These are phyloP conservation scores for Heterotilapia buettikoferi DNA, from an alignment of 2,113 vertebrate genomes.

Conservation along the genomic window DNA sequence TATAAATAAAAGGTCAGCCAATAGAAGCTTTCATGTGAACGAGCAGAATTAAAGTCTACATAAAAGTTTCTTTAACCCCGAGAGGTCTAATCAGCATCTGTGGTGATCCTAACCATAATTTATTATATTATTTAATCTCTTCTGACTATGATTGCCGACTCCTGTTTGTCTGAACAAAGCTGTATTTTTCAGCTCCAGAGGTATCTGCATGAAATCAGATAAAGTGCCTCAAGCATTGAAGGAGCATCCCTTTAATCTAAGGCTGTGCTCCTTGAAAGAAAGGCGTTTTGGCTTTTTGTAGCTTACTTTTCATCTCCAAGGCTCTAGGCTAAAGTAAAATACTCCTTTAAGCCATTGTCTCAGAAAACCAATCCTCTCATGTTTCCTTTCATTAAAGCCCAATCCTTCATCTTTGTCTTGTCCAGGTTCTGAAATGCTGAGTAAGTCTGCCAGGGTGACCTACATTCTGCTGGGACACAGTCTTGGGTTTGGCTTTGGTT, in stretches of 20 bases:
- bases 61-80: neutral
- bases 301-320: neutral
- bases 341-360: neutral
- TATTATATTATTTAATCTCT: neutral
- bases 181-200: neutral
- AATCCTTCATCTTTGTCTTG: neutral
- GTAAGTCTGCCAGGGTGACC: neutral
- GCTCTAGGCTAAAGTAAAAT: neutral
- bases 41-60: neutral
- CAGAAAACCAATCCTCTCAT: neutral
- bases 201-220: neutral
- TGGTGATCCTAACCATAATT: neutral
- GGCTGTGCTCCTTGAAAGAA: neutral
- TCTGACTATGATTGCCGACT: neutral
- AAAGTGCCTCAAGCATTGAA: neutral
- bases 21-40: neutral
- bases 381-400: neutral
- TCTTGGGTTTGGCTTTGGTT: conserved; percentile 4
- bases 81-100: neutral
- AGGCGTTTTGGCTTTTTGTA: neutral
- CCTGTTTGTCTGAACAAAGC: neutral
- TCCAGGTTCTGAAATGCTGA: neutral
- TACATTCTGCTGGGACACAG: neutral
- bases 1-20: neutral
- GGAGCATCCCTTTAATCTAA: neutral